Conservation (phyloP, 2,797 vertebrate genomes). For the Lagodon rhomboides region DNA sequence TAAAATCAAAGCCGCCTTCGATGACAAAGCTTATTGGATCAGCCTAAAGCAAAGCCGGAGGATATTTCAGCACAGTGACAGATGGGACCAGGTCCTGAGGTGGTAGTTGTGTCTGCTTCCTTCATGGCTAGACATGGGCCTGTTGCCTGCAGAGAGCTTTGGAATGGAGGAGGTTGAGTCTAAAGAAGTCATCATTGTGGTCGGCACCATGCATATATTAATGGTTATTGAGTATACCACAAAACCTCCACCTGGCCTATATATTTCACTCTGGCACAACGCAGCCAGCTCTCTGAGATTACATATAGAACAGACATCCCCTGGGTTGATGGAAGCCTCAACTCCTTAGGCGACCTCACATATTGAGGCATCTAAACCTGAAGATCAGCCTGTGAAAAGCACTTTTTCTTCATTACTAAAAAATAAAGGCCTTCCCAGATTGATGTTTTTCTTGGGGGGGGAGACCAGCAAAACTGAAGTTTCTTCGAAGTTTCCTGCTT, state of each 20-base stretch:
- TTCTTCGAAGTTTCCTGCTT: slow-evolving; percentile 38
- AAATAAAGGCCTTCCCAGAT: slow-evolving; percentile 57
- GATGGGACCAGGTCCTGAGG: slow-evolving; percentile 4
- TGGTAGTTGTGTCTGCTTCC: slow-evolving; percentile 36
- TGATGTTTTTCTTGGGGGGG: slow-evolving; percentile 49
- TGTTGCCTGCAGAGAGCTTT: slow-evolving; percentile 23
- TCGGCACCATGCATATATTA: slow-evolving; percentile 34
- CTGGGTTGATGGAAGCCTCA: slow-evolving; percentile 14
- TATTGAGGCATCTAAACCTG: slow-evolving; percentile 7
- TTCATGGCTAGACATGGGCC: slow-evolving; percentile 14
- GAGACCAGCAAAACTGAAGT: slow-evolving; percentile 44
- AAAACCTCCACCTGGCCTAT: slow-evolving; percentile 34
- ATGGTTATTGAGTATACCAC: slow-evolving; percentile 20
- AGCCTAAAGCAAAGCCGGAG: background rate
- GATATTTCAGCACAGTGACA: slow-evolving; percentile 11
- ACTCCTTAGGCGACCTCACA: slow-evolving; percentile 31
- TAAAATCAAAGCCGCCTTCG: slow-evolving; percentile 32
- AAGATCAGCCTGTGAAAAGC: slow-evolving; percentile 62
- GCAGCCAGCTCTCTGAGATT: slow-evolving; percentile 23
- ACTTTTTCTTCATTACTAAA: slow-evolving; percentile 63
- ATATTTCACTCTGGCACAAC: slow-evolving; percentile 22
- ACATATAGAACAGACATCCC: slow-evolving; percentile 45
- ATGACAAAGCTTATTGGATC: slow-evolving; percentile 42
- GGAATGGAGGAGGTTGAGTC: slow-evolving; percentile 21
- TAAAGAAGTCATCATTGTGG: slow-evolving; percentile 24